A percentile compares a stretch with the other conserved stretches of the same genome.
Evolutionary conservation across 2,113 vertebrate species (phyloP).

Genomic region (Rhipidura dahli): DNA sequence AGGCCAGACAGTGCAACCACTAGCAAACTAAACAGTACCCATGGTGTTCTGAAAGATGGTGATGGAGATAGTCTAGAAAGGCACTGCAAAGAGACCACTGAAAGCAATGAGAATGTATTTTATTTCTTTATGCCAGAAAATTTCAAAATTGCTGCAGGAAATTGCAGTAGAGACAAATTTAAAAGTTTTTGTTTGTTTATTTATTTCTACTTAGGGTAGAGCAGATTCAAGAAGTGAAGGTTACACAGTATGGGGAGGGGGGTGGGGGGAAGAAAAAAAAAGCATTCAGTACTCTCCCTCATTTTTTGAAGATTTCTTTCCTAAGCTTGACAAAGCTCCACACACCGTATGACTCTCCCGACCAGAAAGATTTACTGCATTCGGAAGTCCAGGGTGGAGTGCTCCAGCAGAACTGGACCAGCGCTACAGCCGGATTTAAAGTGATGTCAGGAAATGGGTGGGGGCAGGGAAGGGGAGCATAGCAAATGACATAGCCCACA

Average conservation of each 20-base stretch:
- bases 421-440: conserved; percentile 42
- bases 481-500: conserved; percentile 62
- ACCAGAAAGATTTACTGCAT: conserved; percentile 6
- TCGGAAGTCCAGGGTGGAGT: conserved; percentile 61
- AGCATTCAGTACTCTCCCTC: not conserved
- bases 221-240: not conserved
- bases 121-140: not conserved
- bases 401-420: conserved; percentile 26
- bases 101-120: not conserved
- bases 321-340: not conserved
- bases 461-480: conserved; percentile 59
- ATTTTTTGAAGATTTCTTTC: not conserved
- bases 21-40: not conserved
- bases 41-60: not conserved
- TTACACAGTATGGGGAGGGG: not conserved
- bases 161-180: not conserved
- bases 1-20: not conserved
- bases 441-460: conserved; percentile 75
- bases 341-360: not conserved
- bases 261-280: no score
- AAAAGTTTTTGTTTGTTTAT: not conserved
- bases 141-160: not conserved
- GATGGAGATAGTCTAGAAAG: not conserved
- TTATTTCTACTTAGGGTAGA: not conserved
- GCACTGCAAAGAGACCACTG: accelerated